Evolutionary conservation across 2,113 vertebrate species (phyloP).

Genomic region (Noturus placidus): DNA sequence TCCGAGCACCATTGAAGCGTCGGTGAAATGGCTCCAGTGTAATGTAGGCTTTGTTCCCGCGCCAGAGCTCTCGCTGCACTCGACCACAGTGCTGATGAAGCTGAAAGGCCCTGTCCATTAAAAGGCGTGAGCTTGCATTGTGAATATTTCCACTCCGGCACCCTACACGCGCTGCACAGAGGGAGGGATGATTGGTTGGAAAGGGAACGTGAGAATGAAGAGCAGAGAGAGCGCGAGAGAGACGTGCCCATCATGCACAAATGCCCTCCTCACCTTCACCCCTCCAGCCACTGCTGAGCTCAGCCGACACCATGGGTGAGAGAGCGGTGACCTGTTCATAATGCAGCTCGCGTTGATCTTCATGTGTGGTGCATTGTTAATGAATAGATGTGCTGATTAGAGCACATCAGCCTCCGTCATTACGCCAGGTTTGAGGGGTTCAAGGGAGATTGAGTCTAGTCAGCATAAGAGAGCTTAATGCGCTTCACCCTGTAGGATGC

Average conservation of each 20-base stretch:
- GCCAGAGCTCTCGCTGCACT: conserved; percentile 37
- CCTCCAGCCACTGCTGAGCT: background rate
- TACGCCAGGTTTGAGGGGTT: conserved; percentile 11
- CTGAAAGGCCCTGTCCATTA: conserved; percentile 52
- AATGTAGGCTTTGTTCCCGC: conserved; percentile 32
- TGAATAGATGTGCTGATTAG: conserved; percentile 23
- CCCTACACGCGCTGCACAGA: conserved; percentile 28
- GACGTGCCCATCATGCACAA: background rate
- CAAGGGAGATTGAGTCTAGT: background rate
- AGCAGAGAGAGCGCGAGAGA: background rate
- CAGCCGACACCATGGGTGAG: background rate
- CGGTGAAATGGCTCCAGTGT: conserved; percentile 34
- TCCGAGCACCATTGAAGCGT: conserved; percentile 33
- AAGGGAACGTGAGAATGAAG: background rate
- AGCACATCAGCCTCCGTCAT: conserved; percentile 43
- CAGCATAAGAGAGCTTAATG: background rate
- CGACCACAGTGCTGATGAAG: conserved; percentile 47
- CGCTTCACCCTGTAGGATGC: background rate
- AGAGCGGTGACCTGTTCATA: background rate
- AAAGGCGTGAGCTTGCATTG: conserved; percentile 46
- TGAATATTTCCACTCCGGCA: conserved; percentile 40
- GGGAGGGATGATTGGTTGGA: background rate
- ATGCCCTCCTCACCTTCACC: background rate
- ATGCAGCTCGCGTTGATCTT: background rate
- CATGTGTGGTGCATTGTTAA: background rate